These are phyloP conservation scores for Alligator mississippiensis DNA, from an alignment of 2,113 vertebrate species.

Conservation along the genomic window DNA sequence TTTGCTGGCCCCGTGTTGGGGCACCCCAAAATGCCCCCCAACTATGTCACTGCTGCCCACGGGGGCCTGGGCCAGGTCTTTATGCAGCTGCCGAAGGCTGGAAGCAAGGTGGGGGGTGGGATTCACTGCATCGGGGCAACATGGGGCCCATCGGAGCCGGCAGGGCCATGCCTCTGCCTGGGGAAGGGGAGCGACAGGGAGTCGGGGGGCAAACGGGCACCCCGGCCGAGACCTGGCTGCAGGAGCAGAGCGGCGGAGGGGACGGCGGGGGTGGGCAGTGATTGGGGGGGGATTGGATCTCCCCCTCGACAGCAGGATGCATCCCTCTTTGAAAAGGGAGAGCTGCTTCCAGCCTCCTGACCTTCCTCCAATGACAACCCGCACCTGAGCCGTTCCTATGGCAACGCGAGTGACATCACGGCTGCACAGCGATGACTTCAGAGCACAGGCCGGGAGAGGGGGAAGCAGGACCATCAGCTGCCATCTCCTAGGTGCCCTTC, in stretches of 20 bases:
- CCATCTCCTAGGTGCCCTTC: not conserved
- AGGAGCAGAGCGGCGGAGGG: accelerated
- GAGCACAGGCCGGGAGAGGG: conserved; percentile 24
- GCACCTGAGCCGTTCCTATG: conserved; percentile 22
- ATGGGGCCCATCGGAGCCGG: too few relatives aligned
- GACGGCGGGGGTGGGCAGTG: too few relatives aligned
- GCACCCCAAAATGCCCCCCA: too few relatives aligned
- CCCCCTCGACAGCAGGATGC: accelerated
- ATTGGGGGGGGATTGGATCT: accelerated
- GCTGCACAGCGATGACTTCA: conserved; percentile 50
- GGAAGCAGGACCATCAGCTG: not conserved
- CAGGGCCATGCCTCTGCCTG: too few relatives aligned
- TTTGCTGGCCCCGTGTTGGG: too few relatives aligned
- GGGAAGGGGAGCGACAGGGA: too few relatives aligned
- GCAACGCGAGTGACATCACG: conserved; percentile 52
- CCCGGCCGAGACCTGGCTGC: not conserved
- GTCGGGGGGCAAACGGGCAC: not conserved
- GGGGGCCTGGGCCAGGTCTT: too few relatives aligned
- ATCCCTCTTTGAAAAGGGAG: not conserved
- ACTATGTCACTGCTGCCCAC: too few relatives aligned
- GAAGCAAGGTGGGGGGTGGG: too few relatives aligned
- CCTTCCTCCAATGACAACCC: conserved; percentile 60
- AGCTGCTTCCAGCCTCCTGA: conserved; percentile 41
- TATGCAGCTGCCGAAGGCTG: too few relatives aligned
- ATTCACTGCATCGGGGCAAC: too few relatives aligned